Base-by-base conservation (phyloP, 1,140 invertebrate genomes). In the Temnothorax longispinosus region DNA sequence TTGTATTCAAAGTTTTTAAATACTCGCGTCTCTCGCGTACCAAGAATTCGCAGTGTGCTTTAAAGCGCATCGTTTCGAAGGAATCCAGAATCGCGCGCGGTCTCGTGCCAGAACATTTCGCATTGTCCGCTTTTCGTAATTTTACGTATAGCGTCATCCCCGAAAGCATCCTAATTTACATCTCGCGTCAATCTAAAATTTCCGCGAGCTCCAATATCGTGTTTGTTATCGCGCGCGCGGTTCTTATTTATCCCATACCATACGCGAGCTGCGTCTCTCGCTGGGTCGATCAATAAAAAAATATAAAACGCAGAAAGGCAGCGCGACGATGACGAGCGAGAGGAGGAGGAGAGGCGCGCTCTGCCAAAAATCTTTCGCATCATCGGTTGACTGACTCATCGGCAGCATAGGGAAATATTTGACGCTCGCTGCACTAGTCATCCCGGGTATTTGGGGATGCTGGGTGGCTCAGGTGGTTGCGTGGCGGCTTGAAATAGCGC, bases 401-500 rank as follows among this genome's bases (percentile, higher is more conserved):
- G 77, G 74, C 78, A 71, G 78, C 90, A 62, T 87, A 80, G 88
- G 85, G 81, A 82, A 81, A 87, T 77, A 80, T 87, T 88, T 65
- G 67, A 88, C 64, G 87, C 77, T 65, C 74, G 80, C 15, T 81
- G 35, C 71, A 72, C 80, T 84, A 93, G 90, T 94, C 91, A 93
- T 91, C 89, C 77, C 92, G 90, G 92, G 91, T 94, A 94, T 95
- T 95, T 93, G 93, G 93, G 93, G 94, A 94, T 94, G 92, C 87
- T 94, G 92, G 92, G 88, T 92, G 90, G 91, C 94, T 95, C 94
- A 95, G 94, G 94, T 95, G 94, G 94, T 95, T 95, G 94, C 94
- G 94, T 94, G 94, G 94, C 93, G 93, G 91, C 93, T 90, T 86
- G 91, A 94, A 95, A 95, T 95, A 95, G 91, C 87, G 90, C 27